Percentiles rank a stretch among this genome's conserved stretches.
Conservation (phyloP, 2,113 vertebrate genomes). For the Gymnarchus niloticus region DNA sequence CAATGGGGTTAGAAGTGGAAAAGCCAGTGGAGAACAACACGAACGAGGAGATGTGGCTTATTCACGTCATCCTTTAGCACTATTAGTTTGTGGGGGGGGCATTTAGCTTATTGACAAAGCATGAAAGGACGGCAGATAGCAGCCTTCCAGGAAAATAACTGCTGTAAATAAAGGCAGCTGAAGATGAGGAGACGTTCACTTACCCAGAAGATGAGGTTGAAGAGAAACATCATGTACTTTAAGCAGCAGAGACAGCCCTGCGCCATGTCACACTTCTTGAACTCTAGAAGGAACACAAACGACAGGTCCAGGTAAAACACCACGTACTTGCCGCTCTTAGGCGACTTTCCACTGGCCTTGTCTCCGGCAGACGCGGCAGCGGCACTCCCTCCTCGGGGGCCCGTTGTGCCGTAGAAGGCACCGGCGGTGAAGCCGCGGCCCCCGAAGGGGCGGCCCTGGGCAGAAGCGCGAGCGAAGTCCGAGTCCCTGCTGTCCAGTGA, state of each 20-base stretch:
- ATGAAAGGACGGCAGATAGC: neutral
- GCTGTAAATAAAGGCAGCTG: neutral
- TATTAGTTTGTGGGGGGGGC: neutral
- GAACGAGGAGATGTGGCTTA: neutral
- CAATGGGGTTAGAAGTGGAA: neutral
- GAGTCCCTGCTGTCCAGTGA: constrained; percentile 81
- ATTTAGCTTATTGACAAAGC: neutral
- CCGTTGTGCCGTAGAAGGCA: constrained; percentile 74
- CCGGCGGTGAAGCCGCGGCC: constrained; percentile 73
- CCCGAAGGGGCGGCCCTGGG: constrained; percentile 67
- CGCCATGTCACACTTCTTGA: constrained; percentile 93
- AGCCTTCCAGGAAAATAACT: neutral
- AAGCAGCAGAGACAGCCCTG: constrained; percentile 95
- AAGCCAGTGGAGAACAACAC: neutral
- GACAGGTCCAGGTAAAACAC: constrained; percentile 86
- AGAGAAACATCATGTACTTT: constrained; percentile 99
- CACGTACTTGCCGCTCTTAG: constrained; percentile 77
- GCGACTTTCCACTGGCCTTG: constrained; percentile 64
- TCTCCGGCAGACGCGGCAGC: constrained; percentile 28
- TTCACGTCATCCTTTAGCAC: too few relatives aligned
- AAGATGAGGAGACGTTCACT: constrained; percentile 29
- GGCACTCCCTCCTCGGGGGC: constrained; percentile 52
- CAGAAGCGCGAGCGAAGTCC: constrained; percentile 70
- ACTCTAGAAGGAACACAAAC: constrained; percentile 85
- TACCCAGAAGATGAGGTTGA: constrained; percentile 99